Conservation (phyloP, 2,113 vertebrate genomes). For the Calypte anna region DNA sequence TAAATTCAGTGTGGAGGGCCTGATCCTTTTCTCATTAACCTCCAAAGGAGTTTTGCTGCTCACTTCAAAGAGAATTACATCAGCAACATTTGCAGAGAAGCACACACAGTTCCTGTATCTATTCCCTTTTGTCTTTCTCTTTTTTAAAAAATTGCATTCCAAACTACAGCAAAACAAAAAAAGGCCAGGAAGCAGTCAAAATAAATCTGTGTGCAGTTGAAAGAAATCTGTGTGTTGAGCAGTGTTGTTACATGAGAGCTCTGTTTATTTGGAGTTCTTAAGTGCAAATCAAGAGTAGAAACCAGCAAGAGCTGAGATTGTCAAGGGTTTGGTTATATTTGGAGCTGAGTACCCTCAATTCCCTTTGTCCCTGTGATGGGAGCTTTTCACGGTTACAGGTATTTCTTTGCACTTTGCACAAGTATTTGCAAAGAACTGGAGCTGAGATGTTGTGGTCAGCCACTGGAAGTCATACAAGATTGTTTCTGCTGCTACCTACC, state of each 20-base stretch:
- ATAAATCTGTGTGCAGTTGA: background rate
- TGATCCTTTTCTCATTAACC: slow-evolving; percentile 55
- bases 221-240: background rate
- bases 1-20: slow-evolving; percentile 28
- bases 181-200: background rate
- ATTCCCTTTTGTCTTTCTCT: background rate
- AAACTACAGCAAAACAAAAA: background rate
- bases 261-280: slow-evolving; percentile 10
- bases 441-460: rapidly evolving
- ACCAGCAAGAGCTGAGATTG: background rate
- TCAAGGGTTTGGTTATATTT: background rate
- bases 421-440: background rate
- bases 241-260: background rate
- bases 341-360: background rate
- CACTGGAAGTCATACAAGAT: background rate
- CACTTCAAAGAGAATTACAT: slow-evolving; percentile 52
- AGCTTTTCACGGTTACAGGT: background rate
- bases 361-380: rapidly evolving
- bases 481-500: background rate
- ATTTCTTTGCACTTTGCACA: background rate
- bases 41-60: slow-evolving; percentile 39
- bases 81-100: slow-evolving; percentile 34
- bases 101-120: background rate
- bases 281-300: background rate
- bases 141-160: background rate